These are phyloP conservation scores for Rhynchomys soricoides DNA, from an alignment of 2,113 vertebrate species.

Conservation along the genomic window DNA sequence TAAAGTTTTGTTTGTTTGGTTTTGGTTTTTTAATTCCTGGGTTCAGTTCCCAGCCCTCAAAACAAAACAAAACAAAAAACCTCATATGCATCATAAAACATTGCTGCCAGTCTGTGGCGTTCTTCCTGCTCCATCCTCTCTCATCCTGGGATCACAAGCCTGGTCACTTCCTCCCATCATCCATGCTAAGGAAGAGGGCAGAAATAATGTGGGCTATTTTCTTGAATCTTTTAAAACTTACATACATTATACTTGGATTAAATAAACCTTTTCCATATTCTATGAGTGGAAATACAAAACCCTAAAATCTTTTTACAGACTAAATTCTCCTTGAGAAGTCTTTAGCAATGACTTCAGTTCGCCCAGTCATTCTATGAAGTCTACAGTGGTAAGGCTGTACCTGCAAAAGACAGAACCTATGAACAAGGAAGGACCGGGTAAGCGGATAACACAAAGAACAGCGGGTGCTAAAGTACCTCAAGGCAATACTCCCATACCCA, in stretches of 20 bases:
- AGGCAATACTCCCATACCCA: not conserved
- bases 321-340: conserved; percentile 37
- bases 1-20: not conserved
- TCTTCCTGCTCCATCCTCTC: not conserved
- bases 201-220: not conserved
- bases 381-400: not conserved
- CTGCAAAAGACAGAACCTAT: not conserved
- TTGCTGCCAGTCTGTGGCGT: no score
- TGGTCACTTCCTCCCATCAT: not conserved
- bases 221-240: not conserved
- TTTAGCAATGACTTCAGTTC: conserved; percentile 10
- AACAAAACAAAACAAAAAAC: not conserved
- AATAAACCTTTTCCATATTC: not conserved
- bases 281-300: not conserved
- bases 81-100: not conserved
- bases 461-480: not conserved
- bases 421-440: not conserved
- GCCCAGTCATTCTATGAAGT: not conserved
- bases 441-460: not conserved
- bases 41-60: not conserved
- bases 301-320: not conserved
- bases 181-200: not conserved
- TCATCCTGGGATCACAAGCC: not conserved
- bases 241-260: not conserved
- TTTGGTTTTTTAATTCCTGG: not conserved